phyloP scores from a whole-genome alignment of 2,797 vertebrate species.

The Argentina silus region DNA sequence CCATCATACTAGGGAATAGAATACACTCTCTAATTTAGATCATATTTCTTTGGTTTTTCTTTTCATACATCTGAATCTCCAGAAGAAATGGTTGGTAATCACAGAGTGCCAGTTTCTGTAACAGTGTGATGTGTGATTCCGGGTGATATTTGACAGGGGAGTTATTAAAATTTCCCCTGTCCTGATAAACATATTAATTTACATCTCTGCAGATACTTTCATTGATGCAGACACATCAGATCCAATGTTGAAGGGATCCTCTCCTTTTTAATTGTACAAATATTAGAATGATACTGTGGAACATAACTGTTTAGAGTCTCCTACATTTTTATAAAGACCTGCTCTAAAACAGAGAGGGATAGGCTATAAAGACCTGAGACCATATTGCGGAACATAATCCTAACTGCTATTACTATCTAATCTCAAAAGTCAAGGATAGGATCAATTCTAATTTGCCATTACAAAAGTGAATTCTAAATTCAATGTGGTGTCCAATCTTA shows the following conservation, averaged over 20 bases:
- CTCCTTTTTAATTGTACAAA: conserved; percentile 69
- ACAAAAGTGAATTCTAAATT: too few relatives aligned
- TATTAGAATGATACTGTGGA: conserved; percentile 25
- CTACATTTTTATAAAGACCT: too few relatives aligned
- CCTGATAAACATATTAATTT: conserved; percentile 84
- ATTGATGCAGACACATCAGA: conserved; percentile 74
- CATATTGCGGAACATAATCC: too few relatives aligned
- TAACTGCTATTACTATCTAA: too few relatives aligned
- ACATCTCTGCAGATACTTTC: conserved; percentile 79
- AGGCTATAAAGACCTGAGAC: too few relatives aligned
- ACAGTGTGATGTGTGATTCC: conserved; percentile 57
- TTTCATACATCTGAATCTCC: conserved; percentile 62
- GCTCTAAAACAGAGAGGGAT: too few relatives aligned
- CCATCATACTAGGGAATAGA: conserved; percentile 69
- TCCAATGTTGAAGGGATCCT: conserved; percentile 66
- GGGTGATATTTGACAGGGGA: conserved; percentile 77
- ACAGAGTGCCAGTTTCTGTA: conserved; percentile 74
- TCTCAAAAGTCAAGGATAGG: too few relatives aligned
- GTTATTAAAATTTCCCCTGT: conserved; percentile 80
- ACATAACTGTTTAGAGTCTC: conserved; percentile 24
- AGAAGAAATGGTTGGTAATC: conserved; percentile 73
- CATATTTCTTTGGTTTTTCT: conserved; percentile 71
- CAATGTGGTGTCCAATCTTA: too few relatives aligned
- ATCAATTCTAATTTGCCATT: too few relatives aligned
- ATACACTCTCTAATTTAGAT: conserved; percentile 75